Conservation (phyloP, 35 echinoderm and acorn worm genomes). For the Ophiothrix spiculata region DNA sequence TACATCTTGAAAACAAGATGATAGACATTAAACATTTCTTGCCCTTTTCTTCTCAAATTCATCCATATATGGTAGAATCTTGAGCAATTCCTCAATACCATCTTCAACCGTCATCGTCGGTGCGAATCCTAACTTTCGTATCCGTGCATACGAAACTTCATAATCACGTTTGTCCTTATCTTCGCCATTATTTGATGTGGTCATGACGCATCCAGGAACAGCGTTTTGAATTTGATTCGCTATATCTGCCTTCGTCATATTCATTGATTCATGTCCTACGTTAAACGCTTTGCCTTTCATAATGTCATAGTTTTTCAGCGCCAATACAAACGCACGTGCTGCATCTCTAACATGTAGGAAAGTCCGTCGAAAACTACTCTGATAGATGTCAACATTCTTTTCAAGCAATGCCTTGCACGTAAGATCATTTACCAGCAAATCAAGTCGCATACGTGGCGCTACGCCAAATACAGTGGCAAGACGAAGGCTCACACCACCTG, state of each 20-base stretch:
- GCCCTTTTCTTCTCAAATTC: slow-evolving; percentile 35
- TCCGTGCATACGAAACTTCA: slow-evolving; percentile 58
- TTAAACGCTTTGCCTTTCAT: slow-evolving; percentile 74
- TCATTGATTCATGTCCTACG: slow-evolving; percentile 66
- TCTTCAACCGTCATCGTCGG: slow-evolving; percentile 47
- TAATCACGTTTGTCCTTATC: slow-evolving; percentile 79
- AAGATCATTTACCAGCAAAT: slow-evolving; percentile 71
- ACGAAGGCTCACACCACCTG: slow-evolving; percentile 64
- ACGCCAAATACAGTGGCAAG: slow-evolving; percentile 73
- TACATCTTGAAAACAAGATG: too few relatives aligned
- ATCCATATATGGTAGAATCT: slow-evolving; percentile 60
- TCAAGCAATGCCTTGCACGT: slow-evolving; percentile 50
- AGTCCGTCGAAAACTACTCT: slow-evolving; percentile 63
- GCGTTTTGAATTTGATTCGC: slow-evolving; percentile 36
- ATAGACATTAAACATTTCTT: slow-evolving; percentile 57
- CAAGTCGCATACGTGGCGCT: slow-evolving; percentile 62
- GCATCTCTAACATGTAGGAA: slow-evolving; percentile 73
- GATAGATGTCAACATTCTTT: slow-evolving; percentile 66
- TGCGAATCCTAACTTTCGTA: slow-evolving; percentile 56
- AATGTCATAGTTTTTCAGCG: slow-evolving; percentile 59
- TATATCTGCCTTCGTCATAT: slow-evolving; percentile 69
- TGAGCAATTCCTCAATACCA: slow-evolving; percentile 57
- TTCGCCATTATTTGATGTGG: slow-evolving; percentile 39
- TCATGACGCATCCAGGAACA: slow-evolving; percentile 49
- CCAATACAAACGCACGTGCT: slow-evolving; percentile 47